Base-by-base conservation (phyloP, 2,797 vertebrate genomes). In the Lepidocolaptes lacrymiger region DNA sequence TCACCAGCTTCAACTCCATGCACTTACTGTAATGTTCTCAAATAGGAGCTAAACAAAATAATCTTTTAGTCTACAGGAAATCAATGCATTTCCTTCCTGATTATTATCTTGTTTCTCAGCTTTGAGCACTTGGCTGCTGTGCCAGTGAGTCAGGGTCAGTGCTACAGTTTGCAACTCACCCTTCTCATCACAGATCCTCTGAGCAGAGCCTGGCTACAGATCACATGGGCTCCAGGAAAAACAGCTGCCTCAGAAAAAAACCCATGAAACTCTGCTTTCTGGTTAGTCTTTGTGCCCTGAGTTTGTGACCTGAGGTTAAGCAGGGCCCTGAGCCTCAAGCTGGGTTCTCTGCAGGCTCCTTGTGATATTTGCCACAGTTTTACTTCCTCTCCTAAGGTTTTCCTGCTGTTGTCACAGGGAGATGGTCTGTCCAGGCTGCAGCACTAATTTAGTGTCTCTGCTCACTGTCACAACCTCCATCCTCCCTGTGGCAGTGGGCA, bases 51-150 rank as follows among this genome's bases (percentile, higher is more conserved):
- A 89, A 94, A 91, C 93, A 93, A 94, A 97, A 92, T 91, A 66
- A 92, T 91, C 86, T 85, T 78, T 88, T 88, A 66, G 85, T 59
- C 91, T 95, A 96, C 97, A 95, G 97, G 97, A 97, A 97, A 97
- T 96, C 95, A 94, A 97, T 94, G 91, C 86, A 59, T 95, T 96
- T 95, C 92, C 95, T 96, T 96, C 97, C 97, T 95, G 97, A 97
- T 96, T 64, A 89, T 84, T 67, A 96, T 97, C 96, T 96, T 26
- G 63, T 26, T 78, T 96, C 95, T 95, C 94, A 79, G 92, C 94
- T 96, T 59, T 48, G 89, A 96, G 92, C 56, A 21, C 75, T 78
- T 66, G 83, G 94, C 81, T 62, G 75, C 84, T 87, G 78, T 62
- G 93, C 93, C 82, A 95, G 76, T 89, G 91, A 97, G 79, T 96